Evolutionary conservation across 2,113 vertebrate genomes (phyloP), one percentile per base, ranked within the genome.

Genomic region (Sapayoa aenigma): DNA sequence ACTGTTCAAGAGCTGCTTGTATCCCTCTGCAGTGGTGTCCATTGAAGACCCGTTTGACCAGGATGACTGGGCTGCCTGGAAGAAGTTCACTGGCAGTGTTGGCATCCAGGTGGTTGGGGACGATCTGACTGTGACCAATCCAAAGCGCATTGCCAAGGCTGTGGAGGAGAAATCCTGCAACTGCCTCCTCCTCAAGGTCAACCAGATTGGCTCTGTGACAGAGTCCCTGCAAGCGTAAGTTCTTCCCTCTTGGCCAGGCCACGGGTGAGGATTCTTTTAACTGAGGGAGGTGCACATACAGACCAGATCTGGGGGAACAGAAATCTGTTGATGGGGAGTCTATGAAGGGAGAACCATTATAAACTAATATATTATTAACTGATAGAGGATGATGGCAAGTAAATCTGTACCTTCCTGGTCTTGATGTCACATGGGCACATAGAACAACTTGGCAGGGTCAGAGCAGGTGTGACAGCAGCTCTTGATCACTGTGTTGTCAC

Each of bases 31-130:
- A 99, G 99, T 99, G 97, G 99, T 99, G 84, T 99, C 99, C 60
- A 99, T 99, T 12, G 99, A 99, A 96, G 99, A 99, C 78, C 99
- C 99, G 2, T 99, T 99, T 75, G 99, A 99, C 98, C 99, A 99
- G 97, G 99, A 99, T 46, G 99, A 99, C 96, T 99, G 99, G 99
- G 92, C 89, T 35, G 99, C 99, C 15, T 99, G 99, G 99, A 95
- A 97, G 96, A 99, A 99, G 73, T 99, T 99, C 96, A 99, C 99
- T 2, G 98, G 90, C 42, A 98, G 86, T 19, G 98, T 97, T 7
- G 98, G 93, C 35, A 99, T 99, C 97, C 99, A 99, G 97, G 99
- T 99, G 96, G 99, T 99, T 24, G 99, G 99, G 3, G 99, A 99
- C 0, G 99, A 99, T 74, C 98, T 99, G 97, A 99, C 99, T 0